Percentiles rank a stretch among this genome's conserved stretches.
Conservation (phyloP, 2,888 invertebrate genomes). For the Bugulina stolonifera region DNA sequence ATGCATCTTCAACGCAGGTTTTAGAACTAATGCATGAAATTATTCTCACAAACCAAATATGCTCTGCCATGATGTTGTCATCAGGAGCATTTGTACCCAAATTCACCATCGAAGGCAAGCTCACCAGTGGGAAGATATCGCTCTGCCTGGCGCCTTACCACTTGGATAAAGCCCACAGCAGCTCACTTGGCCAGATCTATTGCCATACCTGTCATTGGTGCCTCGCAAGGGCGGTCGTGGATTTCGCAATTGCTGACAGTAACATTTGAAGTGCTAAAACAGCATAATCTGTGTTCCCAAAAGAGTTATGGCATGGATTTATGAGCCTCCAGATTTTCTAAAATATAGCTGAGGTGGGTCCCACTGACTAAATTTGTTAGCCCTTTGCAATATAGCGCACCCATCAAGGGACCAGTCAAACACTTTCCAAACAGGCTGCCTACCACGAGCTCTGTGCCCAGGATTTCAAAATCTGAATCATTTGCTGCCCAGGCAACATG, state of each 20-base stretch:
- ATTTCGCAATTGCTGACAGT: neutral
- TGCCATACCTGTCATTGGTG: neutral
- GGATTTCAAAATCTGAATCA: neutral
- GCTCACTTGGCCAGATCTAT: neutral
- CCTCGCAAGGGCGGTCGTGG: neutral
- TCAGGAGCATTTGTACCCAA: neutral
- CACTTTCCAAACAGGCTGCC: neutral
- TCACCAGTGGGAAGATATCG: neutral
- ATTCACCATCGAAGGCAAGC: neutral
- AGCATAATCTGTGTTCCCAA: neutral
- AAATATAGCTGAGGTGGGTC: neutral
- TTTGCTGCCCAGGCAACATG: neutral
- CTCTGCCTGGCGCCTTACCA: neutral
- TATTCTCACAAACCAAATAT: neutral
- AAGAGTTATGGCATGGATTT: neutral
- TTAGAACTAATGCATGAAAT: too few relatives aligned
- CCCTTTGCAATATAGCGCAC: neutral
- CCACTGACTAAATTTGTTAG: neutral
- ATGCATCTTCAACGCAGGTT: too few relatives aligned
- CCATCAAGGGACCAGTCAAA: neutral
- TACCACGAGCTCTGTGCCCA: neutral
- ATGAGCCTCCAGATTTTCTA: neutral
- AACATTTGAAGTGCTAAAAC: neutral
- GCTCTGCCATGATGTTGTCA: conserved; percentile 1
- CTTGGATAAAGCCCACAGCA: neutral